Evolutionary conservation across 1,140 invertebrate genomes (phyloP), one percentile per base, ranked within the genome.

Genomic region (Ceratina japonica): DNA sequence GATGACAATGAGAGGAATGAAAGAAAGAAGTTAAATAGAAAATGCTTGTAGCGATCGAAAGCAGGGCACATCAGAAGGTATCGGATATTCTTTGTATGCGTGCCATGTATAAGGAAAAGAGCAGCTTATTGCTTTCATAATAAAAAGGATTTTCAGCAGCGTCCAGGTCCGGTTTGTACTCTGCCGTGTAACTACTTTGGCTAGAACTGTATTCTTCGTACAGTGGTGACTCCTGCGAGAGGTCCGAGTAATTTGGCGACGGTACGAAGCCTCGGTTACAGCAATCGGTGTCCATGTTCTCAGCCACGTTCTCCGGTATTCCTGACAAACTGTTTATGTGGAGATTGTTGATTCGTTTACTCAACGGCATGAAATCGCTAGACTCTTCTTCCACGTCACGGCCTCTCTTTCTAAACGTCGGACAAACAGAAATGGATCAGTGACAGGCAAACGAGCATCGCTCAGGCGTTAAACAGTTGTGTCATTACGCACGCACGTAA

Each of bases 281-380:
- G 90, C 90, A 92, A 56, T 92, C 85, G 4, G 89, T 75, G 3
- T 92, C 89, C 83, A 90, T 89, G 22, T 86, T 88, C 76, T 90
- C 89, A 1, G 74, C 68, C 1, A 80, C 12, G 13, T 74, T 76
- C 64, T 91, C 89, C 65, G 82, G 84, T 3, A 91, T 66, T 13
- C 86, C 86, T 1, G 89, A 88, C 13, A 92, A 86, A 59, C 87
- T 86, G 79, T 96, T 96, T 61, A 96, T 94, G 84, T 96, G 95
- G n/a, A 96, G 92, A 91, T 96, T 96, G 84, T 96, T 96, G 77
- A 96, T 96, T 85, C 95, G 92, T 90, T 96, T 96, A 27, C 95
- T 96, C 44, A 96, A 87, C 63, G 96, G 96, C 93, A 95, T 95
- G 86, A 96, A 96, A 87, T 96, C 95, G 84, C 94, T 94, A 56